phyloP scores from a whole-genome alignment of 2,888 invertebrate species.

The Falcaria lacertinaria region DNA sequence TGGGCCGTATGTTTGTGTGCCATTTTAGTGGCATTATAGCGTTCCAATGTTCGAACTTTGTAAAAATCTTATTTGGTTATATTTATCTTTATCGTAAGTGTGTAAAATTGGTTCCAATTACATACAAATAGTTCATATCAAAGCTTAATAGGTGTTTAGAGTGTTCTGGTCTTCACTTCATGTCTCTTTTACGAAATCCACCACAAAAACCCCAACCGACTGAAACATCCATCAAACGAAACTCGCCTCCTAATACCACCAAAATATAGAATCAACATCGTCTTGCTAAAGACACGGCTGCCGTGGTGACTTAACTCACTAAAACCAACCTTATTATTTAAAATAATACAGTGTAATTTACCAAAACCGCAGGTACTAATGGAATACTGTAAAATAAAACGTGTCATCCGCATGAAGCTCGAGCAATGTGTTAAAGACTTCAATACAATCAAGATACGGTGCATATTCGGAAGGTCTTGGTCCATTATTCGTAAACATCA shows the following conservation, averaged over 20 bases:
- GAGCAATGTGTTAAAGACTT: conserved; percentile 60
- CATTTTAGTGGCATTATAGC: too few relatives aligned
- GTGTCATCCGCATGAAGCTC: conserved; percentile 52
- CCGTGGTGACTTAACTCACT: conserved; percentile 20
- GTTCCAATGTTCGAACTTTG: too few relatives aligned
- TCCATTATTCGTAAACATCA: conserved; percentile 39
- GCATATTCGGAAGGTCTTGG: conserved; percentile 57
- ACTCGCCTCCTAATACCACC: conserved; percentile 62
- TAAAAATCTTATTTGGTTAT: too few relatives aligned
- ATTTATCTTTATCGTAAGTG: conserved; percentile 29
- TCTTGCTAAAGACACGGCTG: conserved; percentile 49
- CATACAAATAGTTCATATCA: conserved; percentile 13
- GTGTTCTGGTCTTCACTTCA: conserved; percentile 32
- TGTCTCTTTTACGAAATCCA: conserved; percentile 43
- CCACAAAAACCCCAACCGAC: conserved; percentile 53
- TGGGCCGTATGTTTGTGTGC: too few relatives aligned
- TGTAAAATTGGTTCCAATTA: conserved; percentile 10
- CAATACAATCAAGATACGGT: conserved; percentile 58
- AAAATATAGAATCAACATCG: conserved; percentile 52
- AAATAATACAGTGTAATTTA: conserved; percentile 43
- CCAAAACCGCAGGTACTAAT: conserved; percentile 26
- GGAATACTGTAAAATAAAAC: conserved; percentile 47
- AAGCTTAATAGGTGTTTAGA: conserved; percentile 31
- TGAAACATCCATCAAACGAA: conserved; percentile 66
- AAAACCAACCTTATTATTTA: conserved; percentile 39